Evolutionary conservation across 2,797 vertebrate genomes (phyloP).

Genomic region (Pagetopsis macropterus): DNA sequence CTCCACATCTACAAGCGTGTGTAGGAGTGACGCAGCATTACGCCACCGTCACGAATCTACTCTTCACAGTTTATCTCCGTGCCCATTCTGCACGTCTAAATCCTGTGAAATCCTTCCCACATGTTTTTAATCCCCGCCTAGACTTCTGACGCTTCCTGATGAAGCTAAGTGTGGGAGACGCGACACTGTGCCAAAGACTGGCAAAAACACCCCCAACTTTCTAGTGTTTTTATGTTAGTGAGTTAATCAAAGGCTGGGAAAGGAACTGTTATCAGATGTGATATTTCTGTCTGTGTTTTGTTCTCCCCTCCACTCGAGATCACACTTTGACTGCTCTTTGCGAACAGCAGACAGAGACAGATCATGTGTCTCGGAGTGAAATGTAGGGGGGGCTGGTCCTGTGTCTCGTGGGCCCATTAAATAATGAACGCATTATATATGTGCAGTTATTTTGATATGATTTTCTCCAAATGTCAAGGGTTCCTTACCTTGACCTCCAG

Average conservation of each 20-base stretch:
- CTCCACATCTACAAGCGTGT: neutral
- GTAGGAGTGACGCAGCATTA: constrained; percentile 30
- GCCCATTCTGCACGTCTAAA: constrained; percentile 55
- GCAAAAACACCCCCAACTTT: constrained; percentile 12
- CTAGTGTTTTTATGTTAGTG: neutral
- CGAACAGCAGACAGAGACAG: constrained; percentile 3
- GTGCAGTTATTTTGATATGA: neutral
- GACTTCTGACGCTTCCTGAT: constrained; percentile 36
- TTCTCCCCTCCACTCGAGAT: neutral
- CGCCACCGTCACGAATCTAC: constrained; percentile 21
- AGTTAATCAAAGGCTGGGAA: neutral
- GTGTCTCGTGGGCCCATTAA: no score
- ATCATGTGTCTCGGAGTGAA: neutral
- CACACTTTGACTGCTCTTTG: neutral
- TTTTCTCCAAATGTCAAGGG: neutral
- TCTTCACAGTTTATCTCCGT: constrained; percentile 24
- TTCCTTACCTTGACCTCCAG: constrained; percentile 87
- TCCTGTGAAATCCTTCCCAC: constrained; percentile 67
- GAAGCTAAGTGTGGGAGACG: constrained; percentile 30
- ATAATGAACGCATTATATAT: no score
- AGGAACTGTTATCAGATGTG: neutral
- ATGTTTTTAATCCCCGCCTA: constrained; percentile 50
- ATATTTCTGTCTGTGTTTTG: constrained; percentile 15
- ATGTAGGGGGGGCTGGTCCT: no score
- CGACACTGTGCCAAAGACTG: constrained; percentile 4